Base-by-base conservation (phyloP, 2,797 vertebrate genomes). In the Orestias chungarensis region DNA sequence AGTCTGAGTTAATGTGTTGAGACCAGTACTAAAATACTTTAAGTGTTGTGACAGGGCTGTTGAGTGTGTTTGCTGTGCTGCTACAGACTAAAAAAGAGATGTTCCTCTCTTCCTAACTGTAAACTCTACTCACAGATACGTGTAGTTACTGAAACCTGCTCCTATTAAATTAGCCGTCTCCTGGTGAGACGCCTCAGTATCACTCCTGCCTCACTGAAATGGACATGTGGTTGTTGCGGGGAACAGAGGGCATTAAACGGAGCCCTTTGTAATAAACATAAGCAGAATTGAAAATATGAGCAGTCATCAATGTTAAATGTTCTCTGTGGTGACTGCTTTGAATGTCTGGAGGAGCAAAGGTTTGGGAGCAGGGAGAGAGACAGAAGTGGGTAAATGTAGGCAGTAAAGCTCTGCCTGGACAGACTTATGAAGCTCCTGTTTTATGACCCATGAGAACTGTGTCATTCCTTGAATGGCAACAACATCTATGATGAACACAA, bases 301-400 rank as follows among this genome's bases (percentile, higher is more conserved):
- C 87, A 91, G 93, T 96, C 94, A 96, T 96, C 95, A 95, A 95
- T 94, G 96, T 93, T 95, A 95, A 96, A 95, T 95, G 93, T 95
- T 92, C 91, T 94, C 88, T 90, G 93, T 94, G 88, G 93, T 93
- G 95, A 92, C 94, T 93, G 92, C 94, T 93, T 93, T 93, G 94
- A 84, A 86, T 92, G 91, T 87, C 82, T 90, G 88, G 91, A 91
- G 93, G 92, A 93, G 89, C 86, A 80, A 93, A 78, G 83, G 82
- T 75, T 93, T 38, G 89, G 87, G 73, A 85, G 86, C 75, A 83
- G 87, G 64, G 85, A 74, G 82, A 77, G 87, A 88, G 84, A 88
- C 93, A 94, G 92, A 93, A 94, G 94, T 94, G 94, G 93, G 93
- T 95, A 93, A 96, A 95, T 96, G 96, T 95, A 96, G 94, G 93